Evolutionary conservation across 2,888 invertebrate species (phyloP), one percentile per base, ranked within the genome.

Genomic region (Agrochola circellaris): DNA sequence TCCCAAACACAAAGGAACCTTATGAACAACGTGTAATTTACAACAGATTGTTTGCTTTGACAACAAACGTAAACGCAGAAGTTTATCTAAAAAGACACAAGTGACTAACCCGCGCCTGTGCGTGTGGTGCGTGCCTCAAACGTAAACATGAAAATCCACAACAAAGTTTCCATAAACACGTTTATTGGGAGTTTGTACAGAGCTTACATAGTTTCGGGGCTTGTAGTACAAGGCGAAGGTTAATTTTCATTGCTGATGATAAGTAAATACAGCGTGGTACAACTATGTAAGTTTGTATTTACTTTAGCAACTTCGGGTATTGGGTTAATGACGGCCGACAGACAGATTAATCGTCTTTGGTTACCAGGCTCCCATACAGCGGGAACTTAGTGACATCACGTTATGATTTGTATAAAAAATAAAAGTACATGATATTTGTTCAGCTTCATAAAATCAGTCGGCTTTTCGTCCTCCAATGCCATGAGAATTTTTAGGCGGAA

Each of bases 81-180:
- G 77, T 87, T 86, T 88, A 85, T 86, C 79, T 82, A 84, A 83
- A 87, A 87, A 79, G 82, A 84, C 81, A 83, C 69, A 79, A 77
- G 82, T 79, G 83, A 89, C 74, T 86, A 82, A 81, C 73, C 20
- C 60, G 30, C 75, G 81, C 76, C 75, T 84, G 90, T 92, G 93
- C 92, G 93, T 91, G 92, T 78, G 90, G 90, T 90, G 93, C 95
- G 95, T 95, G 95, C 94, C 89, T 87, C 80, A 79, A 92, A 90
- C 83, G 92, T 95, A 95, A 95, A 95, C 93, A 95, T 82, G 89
- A 88, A 89, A 93, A 93, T 90, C 91, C 92, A 77, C 76, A 92
- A 92, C 92, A 90, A 91, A 91, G 87, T 91, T 89, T 90, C 74
- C 89, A 88, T 91, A 93, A 94, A 95, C 92, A 93, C 90, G 89